Evolutionary conservation across 1,140 invertebrate genomes (phyloP).

Genomic region (Drosophila carrolli): DNA sequence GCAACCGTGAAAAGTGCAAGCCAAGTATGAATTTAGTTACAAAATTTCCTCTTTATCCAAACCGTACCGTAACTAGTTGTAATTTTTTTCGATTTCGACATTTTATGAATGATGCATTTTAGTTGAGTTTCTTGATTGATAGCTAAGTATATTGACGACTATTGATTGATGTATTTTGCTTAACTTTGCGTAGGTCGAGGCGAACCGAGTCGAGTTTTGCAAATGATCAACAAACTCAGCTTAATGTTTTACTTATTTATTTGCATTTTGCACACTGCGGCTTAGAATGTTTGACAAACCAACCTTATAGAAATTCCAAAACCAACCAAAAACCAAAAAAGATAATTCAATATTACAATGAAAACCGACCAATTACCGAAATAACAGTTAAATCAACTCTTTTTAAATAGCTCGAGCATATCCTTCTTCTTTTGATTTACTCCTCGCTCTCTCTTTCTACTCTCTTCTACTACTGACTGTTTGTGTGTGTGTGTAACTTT

Average conservation of each 20-base stretch:
- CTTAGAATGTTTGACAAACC: conserved; percentile 76
- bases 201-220: conserved; percentile 38
- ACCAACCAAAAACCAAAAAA: conserved; percentile 34
- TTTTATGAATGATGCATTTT: conserved; percentile 82
- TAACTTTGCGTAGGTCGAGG: conserved; percentile 58
- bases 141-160: conserved; percentile 52
- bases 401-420: conserved; percentile 33
- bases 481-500: conserved; percentile 43
- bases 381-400: conserved; percentile 31
- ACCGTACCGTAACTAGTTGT: conserved; percentile 83
- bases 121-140: conserved; percentile 82
- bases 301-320: conserved; percentile 61
- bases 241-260: conserved; percentile 84
- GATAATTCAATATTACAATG: conserved; percentile 24
- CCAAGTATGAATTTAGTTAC: conserved; percentile 82
- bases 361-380: conserved; percentile 38
- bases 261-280: conserved; percentile 84
- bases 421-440: conserved; percentile 32
- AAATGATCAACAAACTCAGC: conserved; percentile 81
- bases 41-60: conserved; percentile 85
- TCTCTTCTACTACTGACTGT: conserved; percentile 37
- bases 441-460: conserved; percentile 8
- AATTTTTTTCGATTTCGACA: conserved; percentile 79
- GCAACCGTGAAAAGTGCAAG: conserved; percentile 76
- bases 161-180: conserved; percentile 75